phyloP scores from a whole-genome alignment of 2,113 vertebrate species.

The Nannobrachium achirus region DNA sequence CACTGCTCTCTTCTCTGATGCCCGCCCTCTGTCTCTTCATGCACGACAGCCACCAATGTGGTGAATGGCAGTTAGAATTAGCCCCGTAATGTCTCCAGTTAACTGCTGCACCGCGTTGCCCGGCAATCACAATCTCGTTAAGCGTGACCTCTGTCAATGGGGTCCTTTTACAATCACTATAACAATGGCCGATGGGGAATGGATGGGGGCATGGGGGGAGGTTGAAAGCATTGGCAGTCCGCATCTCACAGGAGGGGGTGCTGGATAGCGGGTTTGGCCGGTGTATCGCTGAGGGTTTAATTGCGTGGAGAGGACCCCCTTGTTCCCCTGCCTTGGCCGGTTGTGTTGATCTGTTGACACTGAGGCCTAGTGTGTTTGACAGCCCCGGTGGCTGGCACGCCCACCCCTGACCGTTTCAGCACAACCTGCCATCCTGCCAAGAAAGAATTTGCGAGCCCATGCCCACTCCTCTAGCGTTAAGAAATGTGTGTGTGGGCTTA shows the following conservation, averaged over 20 bases:
- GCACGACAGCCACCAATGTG: slow-evolving; percentile 27
- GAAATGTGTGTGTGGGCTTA: neutral
- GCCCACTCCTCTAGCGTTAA: neutral
- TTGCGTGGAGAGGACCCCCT: slow-evolving; percentile 13
- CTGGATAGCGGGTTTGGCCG: slow-evolving; percentile 27
- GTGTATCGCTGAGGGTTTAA: slow-evolving; percentile 37
- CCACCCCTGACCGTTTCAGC: slow-evolving; percentile 31
- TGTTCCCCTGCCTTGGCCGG: slow-evolving; percentile 35
- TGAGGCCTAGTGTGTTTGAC: slow-evolving; percentile 43
- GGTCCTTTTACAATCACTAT: slow-evolving; percentile 43
- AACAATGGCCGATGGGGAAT: slow-evolving; percentile 44
- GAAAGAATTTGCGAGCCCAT: neutral
- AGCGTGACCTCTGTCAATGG: slow-evolving; percentile 59
- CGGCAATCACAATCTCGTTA: slow-evolving; percentile 59
- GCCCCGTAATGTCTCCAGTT: slow-evolving; percentile 39
- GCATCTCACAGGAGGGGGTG: slow-evolving; percentile 21
- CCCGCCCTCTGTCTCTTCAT: neutral
- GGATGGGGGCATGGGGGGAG: slow-evolving; percentile 23
- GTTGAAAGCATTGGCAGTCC: slow-evolving; percentile 37
- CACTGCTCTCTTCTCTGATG: neutral
- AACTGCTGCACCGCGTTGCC: slow-evolving; percentile 22
- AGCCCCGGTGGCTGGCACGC: slow-evolving; percentile 29
- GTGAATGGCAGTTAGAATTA: slow-evolving; percentile 48
- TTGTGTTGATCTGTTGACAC: slow-evolving; percentile 61
- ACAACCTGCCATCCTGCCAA: neutral